Conservation (phyloP, 1,140 invertebrate species). For the Drosophila setifemur region DNA sequence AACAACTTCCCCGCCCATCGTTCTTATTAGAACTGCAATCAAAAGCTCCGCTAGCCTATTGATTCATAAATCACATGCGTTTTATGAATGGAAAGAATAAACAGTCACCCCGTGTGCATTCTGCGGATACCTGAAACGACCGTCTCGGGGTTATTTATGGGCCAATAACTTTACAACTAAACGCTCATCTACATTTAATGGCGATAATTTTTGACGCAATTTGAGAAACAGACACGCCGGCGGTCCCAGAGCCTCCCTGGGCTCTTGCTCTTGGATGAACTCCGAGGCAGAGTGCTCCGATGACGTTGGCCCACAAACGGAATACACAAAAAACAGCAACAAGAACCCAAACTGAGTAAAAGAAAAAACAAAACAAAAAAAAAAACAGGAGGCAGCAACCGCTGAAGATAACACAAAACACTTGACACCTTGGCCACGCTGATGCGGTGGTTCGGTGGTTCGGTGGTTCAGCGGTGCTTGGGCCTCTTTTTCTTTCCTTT, state of each 20-base stretch:
- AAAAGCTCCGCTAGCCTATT: slow-evolving; percentile 25
- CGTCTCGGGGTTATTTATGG: slow-evolving; percentile 56
- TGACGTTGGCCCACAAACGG: slow-evolving; percentile 44
- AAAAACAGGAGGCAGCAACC: slow-evolving; percentile 59
- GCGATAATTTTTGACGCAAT: slow-evolving; percentile 79
- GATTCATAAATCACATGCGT: slow-evolving; percentile 44
- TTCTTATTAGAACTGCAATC: slow-evolving; percentile 15
- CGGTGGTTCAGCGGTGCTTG: neutral
- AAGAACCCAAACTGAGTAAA: no score
- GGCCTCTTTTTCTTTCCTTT: slow-evolving; percentile 4
- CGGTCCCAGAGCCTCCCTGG: slow-evolving; percentile 9
- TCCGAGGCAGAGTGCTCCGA: neutral
- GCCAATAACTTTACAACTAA: slow-evolving; percentile 79
- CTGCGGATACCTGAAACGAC: neutral
- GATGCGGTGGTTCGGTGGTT: neutral
- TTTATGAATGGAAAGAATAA: slow-evolving; percentile 64
- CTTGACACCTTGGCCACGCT: slow-evolving; percentile 61
- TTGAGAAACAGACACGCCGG: slow-evolving; percentile 62
- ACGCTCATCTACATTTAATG: slow-evolving; percentile 80
- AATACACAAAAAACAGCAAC: no score
- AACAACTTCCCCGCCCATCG: slow-evolving; percentile 5
- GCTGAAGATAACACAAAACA: slow-evolving; percentile 68
- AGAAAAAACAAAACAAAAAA: neutral
- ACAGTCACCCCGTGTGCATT: neutral
- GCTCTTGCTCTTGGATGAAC: slow-evolving; percentile 2